These are phyloP conservation scores for Amiota communis DNA, from an alignment of 2,888 invertebrate genomes.

Conservation along the genomic window DNA sequence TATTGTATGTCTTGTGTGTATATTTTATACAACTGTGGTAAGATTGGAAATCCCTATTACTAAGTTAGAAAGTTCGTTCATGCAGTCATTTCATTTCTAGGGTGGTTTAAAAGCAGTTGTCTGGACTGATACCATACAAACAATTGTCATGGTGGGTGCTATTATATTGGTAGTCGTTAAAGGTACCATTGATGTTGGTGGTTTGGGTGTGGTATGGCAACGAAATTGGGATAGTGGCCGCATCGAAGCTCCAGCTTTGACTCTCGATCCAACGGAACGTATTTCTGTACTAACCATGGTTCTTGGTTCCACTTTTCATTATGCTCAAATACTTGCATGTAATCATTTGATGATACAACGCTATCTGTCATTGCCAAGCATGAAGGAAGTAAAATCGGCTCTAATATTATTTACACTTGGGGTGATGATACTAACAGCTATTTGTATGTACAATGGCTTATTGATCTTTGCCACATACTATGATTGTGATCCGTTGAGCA, in stretches of 20 bases:
- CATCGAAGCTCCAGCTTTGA: conserved; percentile 83
- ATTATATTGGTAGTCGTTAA: conserved; percentile 82
- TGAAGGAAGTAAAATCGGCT: conserved; percentile 80
- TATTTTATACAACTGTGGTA: conserved; percentile 93
- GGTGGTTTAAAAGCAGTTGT: conserved; percentile 87
- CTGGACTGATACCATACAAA: conserved; percentile 89
- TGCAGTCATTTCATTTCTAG: conserved; percentile 69
- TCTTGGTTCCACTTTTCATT: conserved; percentile 82
- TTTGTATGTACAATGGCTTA: conserved; percentile 82
- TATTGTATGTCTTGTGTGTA: conserved; percentile 83
- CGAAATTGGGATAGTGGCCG: conserved; percentile 81
- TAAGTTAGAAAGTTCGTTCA: neutral
- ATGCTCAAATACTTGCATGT: conserved; percentile 82
- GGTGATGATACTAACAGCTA: conserved; percentile 76
- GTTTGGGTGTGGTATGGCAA: conserved; percentile 78
- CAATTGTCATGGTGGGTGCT: conserved; percentile 83
- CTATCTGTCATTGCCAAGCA: conserved; percentile 82
- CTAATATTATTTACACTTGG: conserved; percentile 80
- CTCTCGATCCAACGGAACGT: conserved; percentile 84
- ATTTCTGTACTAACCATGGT: conserved; percentile 85
- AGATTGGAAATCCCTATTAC: conserved; percentile 63
- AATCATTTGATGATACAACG: conserved; percentile 91
- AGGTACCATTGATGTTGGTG: conserved; percentile 83
- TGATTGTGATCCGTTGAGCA: conserved; percentile 85
- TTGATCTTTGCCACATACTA: conserved; percentile 83